These are phyloP conservation scores for Scaptomyza parva DNA, from an alignment of 2,888 invertebrate species.

Conservation along the genomic window DNA sequence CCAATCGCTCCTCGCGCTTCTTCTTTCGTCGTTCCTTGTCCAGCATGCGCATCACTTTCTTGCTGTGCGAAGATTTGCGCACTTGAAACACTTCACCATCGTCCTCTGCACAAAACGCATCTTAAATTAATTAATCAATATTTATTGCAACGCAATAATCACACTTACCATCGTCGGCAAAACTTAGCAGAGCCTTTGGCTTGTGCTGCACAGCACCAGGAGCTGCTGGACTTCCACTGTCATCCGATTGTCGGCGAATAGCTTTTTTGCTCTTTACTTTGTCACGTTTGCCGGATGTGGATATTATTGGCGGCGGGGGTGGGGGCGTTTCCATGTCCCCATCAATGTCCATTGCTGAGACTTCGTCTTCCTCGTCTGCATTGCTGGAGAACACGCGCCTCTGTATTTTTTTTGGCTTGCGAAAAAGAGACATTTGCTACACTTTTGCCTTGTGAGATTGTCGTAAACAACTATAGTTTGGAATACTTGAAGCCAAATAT, in stretches of 20 bases:
- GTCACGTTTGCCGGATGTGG: conserved; percentile 54
- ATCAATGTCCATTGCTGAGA: conserved; percentile 82
- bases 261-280: conserved; percentile 61
- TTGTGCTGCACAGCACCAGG: conserved; percentile 43
- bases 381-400: conserved; percentile 90
- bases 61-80: conserved; percentile 97
- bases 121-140: conserved; percentile 22
- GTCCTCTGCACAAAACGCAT: conserved; percentile 85
- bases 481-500: conserved; percentile 19
- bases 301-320: conserved; percentile 62
- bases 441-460: conserved; percentile 4
- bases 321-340: conserved; percentile 60
- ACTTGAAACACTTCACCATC: conserved; percentile 97
- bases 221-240: conserved; percentile 31
- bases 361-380: conserved; percentile 88
- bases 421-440: conserved; percentile 91
- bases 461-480: conserved; percentile 5
- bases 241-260: conserved; percentile 80
- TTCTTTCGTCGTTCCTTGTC: conserved; percentile 89
- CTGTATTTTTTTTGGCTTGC: conserved; percentile 94
- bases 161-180: conserved; percentile 89
- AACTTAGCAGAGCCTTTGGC: conserved; percentile 89
- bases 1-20: conserved; percentile 80
- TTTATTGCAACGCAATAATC: background rate
- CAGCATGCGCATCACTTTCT: conserved; percentile 93